Evolutionary conservation across 2,888 invertebrate species (phyloP), one percentile per base, ranked within the genome.

Genomic region (Sipha maydis): DNA sequence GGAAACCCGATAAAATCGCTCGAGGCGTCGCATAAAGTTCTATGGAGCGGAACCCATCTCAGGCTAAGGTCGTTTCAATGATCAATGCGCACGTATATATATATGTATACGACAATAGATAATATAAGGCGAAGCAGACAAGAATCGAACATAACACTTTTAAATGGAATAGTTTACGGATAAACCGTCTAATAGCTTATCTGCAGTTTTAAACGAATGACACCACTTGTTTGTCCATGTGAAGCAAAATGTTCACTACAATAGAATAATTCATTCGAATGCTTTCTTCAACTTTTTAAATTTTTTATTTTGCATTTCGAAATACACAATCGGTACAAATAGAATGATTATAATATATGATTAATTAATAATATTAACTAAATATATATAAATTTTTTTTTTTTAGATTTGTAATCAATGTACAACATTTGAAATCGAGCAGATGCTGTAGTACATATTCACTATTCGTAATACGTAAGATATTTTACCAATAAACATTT

Each of bases 11-110:
- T 61, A 84, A 61, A 21, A 54, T 61, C 41, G 31, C 84, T 76
- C 14, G 28, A 84, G 76, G 61, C 76, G 61, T 84, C 76, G 61
- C 84, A 41, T 84, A 41, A 76, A 84, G 76, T 84, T 41, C 67
- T 71, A 83, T 28, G 83, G 41, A 28, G 21, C 61, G 76, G 76
- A 84, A 61, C 84, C 28, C 75, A 38, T 75, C 28, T 76, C 71
- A 14, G 28, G 67, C 9, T 41, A 14, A 28, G 61, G 48, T 69
- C 67, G 82, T 28, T 80, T 75, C 83, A 84, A 75, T 56, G 83
- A 38, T 56, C 48, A 28, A 41, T 38, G 54, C 69, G 82, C 41
- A 21, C 34, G n/a, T 41, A 31, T 48, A 25, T 25, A 34, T n/a
- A n/a, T n/a, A n/a, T n/a, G 34, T 34, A 34, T 34, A 19, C 48